Percentiles rank a stretch among this genome's conserved stretches.
Evolutionary conservation across 92 coral and sea anemone genomes (phyloP).

Genomic region (Palythoa grandis): DNA sequence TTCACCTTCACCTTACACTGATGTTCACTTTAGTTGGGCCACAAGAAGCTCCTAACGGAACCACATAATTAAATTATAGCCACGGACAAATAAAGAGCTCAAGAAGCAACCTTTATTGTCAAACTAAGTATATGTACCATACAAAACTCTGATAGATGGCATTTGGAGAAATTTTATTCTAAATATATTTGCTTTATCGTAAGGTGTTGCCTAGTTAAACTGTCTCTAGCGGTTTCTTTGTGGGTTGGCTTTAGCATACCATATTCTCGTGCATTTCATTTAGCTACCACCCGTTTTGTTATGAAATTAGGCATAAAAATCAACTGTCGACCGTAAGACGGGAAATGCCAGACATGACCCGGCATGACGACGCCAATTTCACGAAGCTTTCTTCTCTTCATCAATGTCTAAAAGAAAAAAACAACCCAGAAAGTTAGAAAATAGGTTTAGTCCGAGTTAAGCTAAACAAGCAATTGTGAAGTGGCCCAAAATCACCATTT

Average conservation of each 20-base stretch:
- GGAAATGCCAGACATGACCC: background rate
- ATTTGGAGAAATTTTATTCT: background rate
- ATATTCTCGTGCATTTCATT: slow-evolving; percentile 12
- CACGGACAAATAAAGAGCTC: background rate
- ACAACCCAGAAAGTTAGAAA: background rate
- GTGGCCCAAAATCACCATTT: slow-evolving; percentile 7
- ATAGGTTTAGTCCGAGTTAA: background rate
- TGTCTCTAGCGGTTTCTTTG: background rate
- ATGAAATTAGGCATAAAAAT: slow-evolving; percentile 21
- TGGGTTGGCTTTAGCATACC: slow-evolving; percentile 8
- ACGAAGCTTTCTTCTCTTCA: slow-evolving; percentile 38
- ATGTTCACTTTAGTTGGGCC: background rate
- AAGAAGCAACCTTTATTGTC: slow-evolving; percentile 13
- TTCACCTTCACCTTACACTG: too few species aligned
- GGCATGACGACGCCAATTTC: background rate
- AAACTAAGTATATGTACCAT: background rate
- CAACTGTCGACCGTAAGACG: slow-evolving; percentile 15
- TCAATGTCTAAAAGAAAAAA: slow-evolving; percentile 6
- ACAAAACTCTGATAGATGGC: slow-evolving; percentile 25
- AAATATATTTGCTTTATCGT: slow-evolving; percentile 15
- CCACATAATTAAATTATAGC: background rate
- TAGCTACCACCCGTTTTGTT: slow-evolving; percentile 25
- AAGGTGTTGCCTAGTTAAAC: background rate
- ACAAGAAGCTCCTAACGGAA: background rate
- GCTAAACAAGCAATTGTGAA: background rate